Conservation (phyloP, 1,140 invertebrate species). For the Micrasema longulum region DNA sequence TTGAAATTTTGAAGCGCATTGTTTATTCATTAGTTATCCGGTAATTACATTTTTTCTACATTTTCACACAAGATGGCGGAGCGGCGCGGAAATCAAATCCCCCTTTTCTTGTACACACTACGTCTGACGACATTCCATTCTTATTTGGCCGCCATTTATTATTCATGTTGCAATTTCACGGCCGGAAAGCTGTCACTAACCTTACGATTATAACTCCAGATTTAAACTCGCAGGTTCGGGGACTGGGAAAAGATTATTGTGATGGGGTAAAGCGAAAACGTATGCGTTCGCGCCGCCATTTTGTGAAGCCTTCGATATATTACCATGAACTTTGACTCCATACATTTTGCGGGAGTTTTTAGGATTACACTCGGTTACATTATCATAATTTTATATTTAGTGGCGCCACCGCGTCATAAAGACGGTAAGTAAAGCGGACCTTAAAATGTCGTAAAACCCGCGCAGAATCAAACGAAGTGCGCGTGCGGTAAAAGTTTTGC, state of each 20-base stretch:
- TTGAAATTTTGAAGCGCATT: too few relatives aligned
- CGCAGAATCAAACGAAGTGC: background rate
- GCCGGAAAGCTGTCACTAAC: conserved; percentile 4
- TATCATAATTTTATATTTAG: conserved; percentile 54
- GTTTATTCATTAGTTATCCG: too few relatives aligned
- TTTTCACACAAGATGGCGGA: too few relatives aligned
- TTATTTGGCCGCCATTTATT: conserved; percentile 22
- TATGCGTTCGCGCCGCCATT: too few relatives aligned
- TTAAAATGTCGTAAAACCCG: conserved; percentile 39
- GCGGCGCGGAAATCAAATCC: too few relatives aligned
- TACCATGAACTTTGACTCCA: conserved; percentile 47
- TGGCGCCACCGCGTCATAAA: conserved; percentile 38
- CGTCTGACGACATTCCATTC: conserved; percentile 3
- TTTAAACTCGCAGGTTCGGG: conserved; percentile 13
- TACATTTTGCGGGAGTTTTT: conserved; percentile 54
- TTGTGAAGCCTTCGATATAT: conserved; percentile 43
- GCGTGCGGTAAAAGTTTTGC: conserved; percentile 17
- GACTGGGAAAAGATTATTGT: conserved; percentile 11
- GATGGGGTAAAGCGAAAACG: background rate
- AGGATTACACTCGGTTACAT: conserved; percentile 54
- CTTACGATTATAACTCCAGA: conserved; percentile 50
- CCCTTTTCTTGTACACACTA: background rate
- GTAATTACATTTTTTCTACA: too few relatives aligned
- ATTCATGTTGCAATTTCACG: conserved; percentile 18
- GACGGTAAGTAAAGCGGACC: background rate